Evolutionary conservation across 1,140 invertebrate species (phyloP), one percentile per base, ranked within the genome.

Genomic region (Neuroterus valhalla): DNA sequence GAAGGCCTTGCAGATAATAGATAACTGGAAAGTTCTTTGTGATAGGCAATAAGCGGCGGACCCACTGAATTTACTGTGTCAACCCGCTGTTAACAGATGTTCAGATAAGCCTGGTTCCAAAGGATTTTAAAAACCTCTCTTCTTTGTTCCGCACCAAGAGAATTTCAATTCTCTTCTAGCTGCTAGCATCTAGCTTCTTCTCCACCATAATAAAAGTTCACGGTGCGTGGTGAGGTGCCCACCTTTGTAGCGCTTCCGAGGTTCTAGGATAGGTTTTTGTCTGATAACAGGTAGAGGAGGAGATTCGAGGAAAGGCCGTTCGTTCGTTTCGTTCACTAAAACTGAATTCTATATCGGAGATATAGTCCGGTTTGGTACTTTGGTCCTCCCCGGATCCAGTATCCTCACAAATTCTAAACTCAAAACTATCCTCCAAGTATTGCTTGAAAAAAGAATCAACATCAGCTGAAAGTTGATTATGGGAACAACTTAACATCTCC

Each of bases 71-170:
- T 81, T 79, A 84, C 80, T 83, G 79, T 86, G 84, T 88, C 86
- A 86, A 87, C 82, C 84, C 81, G 81, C 82, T 87, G 82, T 87
- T 87, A 88, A 87, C 84, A 86, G 85, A 88, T 88, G 86, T 89
- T 86, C 82, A 87, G 84, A 86, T 87, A 86, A 87, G 85, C 82
- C 76, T 67, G 74, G 68, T 77, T 81, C 83, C 85, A 85, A 88
- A 85, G 81, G 83, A 84, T 87, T 85, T 86, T 82, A 79, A 79
- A 78, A 82, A 77, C 52, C 71, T n/a, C n/a, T n/a, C n/a, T 80
- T 76, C 77, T 82, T 84, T 85, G 81, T 86, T 66, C 52, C 48
- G 26, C 46, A 45, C 71, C 68, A 67, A 76, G 68, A 38, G 52
- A 62, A 62, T 62, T 31, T 62, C 55, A 31, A 31, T 31, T 62